These are phyloP conservation scores for Solenopsis fugax DNA, from an alignment of 1,140 invertebrate genomes.

Conservation along the genomic window DNA sequence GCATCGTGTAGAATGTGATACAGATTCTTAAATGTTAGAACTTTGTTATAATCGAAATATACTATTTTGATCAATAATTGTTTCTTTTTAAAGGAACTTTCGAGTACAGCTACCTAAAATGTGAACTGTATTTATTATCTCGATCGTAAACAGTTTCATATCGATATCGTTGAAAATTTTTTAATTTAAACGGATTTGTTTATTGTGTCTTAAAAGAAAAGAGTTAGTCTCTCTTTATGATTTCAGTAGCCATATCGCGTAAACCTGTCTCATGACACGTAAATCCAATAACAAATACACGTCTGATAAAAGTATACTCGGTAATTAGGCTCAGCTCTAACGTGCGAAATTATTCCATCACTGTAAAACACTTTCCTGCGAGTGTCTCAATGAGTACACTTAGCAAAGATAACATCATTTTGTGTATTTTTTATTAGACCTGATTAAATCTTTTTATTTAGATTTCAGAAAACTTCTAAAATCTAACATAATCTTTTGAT, in stretches of 20 bases:
- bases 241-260: conserved; percentile 66
- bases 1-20: not conserved
- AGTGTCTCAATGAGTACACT: conserved; percentile 34
- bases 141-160: not conserved
- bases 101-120: not conserved
- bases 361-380: conserved; percentile 10
- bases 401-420: conserved; percentile 23
- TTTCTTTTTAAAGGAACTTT: not conserved
- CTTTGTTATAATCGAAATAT: not conserved
- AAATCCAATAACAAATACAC: conserved; percentile 61
- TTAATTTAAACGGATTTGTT: not conserved
- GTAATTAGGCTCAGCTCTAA: conserved; percentile 29
- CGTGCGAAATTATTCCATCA: conserved; percentile 59
- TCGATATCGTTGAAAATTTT: conserved; percentile 14
- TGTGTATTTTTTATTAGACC: not conserved
- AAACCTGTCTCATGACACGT: conserved; percentile 61
- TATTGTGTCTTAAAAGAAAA: conserved; percentile 23
- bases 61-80: not conserved
- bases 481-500: not conserved
- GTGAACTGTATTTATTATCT: not conserved
- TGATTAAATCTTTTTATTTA: not conserved
- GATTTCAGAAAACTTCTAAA: not conserved
- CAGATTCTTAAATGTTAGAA: not conserved
- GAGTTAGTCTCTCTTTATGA: conserved; percentile 44
- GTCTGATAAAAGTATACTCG: conserved; percentile 57